phyloP scores from a whole-genome alignment of 2,113 vertebrate species.

The Rattus rattus region DNA sequence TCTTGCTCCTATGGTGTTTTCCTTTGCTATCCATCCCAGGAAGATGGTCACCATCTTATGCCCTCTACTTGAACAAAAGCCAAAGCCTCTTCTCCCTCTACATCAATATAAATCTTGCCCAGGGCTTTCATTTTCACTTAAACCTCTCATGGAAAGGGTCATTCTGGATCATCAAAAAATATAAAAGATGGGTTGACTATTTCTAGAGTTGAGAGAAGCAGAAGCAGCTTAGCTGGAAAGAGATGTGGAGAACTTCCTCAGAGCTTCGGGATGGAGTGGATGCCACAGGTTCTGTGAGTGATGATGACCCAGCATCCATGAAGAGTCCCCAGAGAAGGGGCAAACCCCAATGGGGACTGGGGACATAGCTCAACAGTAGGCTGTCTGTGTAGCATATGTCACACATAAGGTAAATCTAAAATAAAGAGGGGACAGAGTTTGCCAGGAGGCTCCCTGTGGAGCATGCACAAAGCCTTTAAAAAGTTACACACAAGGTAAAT shows the following conservation, averaged over 20 bases:
- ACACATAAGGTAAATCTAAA: not conserved
- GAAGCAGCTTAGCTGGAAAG: not conserved
- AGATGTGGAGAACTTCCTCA: not conserved
- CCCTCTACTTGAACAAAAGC: not conserved
- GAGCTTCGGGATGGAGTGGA: not conserved
- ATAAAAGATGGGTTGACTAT: not conserved
- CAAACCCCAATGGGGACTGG: too few relatives aligned
- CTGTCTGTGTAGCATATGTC: not conserved
- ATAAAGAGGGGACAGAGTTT: not conserved
- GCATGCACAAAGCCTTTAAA: not conserved
- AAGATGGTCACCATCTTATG: not conserved
- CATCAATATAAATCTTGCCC: not conserved
- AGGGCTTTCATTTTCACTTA: not conserved
- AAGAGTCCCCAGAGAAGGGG: not conserved
- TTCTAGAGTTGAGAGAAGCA: not conserved
- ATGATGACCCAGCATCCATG: not conserved
- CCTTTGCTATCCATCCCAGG: constrained; percentile 1
- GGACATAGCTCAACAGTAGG: not conserved
- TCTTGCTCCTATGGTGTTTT: not conserved
- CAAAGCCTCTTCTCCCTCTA: not conserved
- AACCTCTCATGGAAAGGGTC: not conserved
- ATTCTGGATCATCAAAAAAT: not conserved
- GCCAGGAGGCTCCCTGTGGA: too few relatives aligned
- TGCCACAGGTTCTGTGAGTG: not conserved
- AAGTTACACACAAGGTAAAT: not conserved